Evolutionary conservation across 2,797 vertebrate genomes (phyloP), one percentile per base, ranked within the genome.

Genomic region (Molossus alvarezi): DNA sequence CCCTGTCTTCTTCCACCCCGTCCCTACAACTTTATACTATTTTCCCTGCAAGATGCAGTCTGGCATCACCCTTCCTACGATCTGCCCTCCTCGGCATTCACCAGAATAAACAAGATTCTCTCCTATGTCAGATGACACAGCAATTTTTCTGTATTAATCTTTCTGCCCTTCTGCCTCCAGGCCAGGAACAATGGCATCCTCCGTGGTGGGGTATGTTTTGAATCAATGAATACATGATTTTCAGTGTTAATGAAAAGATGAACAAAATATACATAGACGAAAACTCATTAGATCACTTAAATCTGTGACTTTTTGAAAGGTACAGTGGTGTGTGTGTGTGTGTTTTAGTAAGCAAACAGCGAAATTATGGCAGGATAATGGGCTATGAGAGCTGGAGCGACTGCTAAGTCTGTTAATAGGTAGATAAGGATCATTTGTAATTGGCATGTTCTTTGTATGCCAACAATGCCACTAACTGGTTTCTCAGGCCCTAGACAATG

Each of bases 341-440:
- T 87, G n/a, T 93, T 83, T 93, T 91, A 76, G 76, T 53, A 89
- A 94, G 86, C 57, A 95, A 95, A 96, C 82, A 87, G 51, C 67
- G 96, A 77, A 92, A 95, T 95, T 91, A 84, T 80, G 84, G 65
- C 89, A 84, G 83, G 73, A 81, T 93, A 97, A 95, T 95, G 57
- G 89, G 18, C 48, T 71, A 0, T 67, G 65, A 88, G 82, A 91
- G 51, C 25, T 62, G 65, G 76, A 73, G 53, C 48, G 37, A 65
- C 84, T 82, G 77, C 83, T 91, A 84, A 88, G 51, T 75, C 86
- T 94, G 83, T 88, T 95, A 88, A 91, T 21, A 85, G 91, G 48
- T 23, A 96, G 94, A 96, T 95, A 95, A 96, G 92, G 89, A 96
- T 96, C 88, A 53, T 79, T 76, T 91, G 90, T 96, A 95, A 93